These are phyloP conservation scores for Lamellibrachia luymesi DNA, from an alignment of 1,140 invertebrate genomes.

Conservation along the genomic window DNA sequence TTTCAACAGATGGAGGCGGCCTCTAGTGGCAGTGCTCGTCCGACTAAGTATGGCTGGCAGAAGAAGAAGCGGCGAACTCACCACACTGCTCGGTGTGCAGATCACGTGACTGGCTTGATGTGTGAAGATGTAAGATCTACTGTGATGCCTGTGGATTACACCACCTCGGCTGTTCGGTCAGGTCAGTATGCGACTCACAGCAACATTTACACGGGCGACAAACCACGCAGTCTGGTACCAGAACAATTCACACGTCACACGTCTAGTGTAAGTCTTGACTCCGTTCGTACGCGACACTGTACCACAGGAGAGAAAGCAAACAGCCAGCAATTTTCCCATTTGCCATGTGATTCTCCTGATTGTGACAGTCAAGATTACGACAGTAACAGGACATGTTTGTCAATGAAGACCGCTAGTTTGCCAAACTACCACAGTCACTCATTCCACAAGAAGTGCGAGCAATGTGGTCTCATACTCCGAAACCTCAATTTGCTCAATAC, in stretches of 20 bases:
- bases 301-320: neutral
- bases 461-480: neutral
- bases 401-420: neutral
- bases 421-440: neutral
- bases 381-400: neutral
- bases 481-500: neutral
- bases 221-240: neutral
- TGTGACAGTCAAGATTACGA: neutral
- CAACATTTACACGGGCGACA: neutral
- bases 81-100: neutral
- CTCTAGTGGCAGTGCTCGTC: neutral
- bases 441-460: neutral
- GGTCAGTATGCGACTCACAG: neutral
- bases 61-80: slow-evolving; percentile 1
- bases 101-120: neutral
- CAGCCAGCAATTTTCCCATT: neutral
- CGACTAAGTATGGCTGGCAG: neutral
- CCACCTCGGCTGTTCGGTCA: neutral
- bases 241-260: neutral
- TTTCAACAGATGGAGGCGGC: slow-evolving; percentile 27
- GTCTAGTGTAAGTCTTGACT: neutral
- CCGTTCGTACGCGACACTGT: neutral
- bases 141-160: neutral
- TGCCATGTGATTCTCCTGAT: neutral
- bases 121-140: neutral